phyloP scores from a whole-genome alignment of 2,113 vertebrate species.

The Rhinolophus sinicus region DNA sequence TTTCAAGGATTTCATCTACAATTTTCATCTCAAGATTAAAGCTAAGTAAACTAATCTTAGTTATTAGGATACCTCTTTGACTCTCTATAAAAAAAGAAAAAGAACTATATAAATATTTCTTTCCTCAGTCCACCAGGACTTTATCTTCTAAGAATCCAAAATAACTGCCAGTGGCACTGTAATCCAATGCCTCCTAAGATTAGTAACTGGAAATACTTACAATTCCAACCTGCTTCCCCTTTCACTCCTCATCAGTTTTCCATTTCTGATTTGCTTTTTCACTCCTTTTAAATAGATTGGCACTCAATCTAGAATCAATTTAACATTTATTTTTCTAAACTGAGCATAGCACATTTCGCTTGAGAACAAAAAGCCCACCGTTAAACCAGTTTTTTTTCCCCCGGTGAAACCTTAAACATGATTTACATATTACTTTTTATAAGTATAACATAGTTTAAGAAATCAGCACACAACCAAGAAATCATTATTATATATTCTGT shows the following conservation, averaged over 20 bases:
- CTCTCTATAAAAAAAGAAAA: background rate
- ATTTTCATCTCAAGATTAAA: background rate
- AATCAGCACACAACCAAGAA: constrained; percentile 25
- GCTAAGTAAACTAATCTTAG: constrained; percentile 29
- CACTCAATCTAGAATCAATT: constrained; percentile 10
- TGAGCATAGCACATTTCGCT: constrained; percentile 6
- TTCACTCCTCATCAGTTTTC: background rate
- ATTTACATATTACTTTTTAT: constrained; percentile 45
- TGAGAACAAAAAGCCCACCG: background rate
- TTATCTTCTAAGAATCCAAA: constrained; percentile 32
- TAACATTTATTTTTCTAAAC: constrained; percentile 29
- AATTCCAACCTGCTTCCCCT: constrained; percentile 25
- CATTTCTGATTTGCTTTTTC: background rate
- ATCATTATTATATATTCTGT: background rate
- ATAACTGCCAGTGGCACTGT: background rate
- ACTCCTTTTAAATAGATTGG: background rate
- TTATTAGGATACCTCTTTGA: background rate
- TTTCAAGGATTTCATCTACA: background rate
- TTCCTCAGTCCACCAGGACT: background rate
- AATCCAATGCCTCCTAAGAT: background rate
- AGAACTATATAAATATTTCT: background rate
- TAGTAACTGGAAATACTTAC: background rate
- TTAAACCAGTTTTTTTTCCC: constrained; percentile 27
- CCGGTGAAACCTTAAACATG: background rate
- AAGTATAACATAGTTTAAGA: constrained; percentile 50